These are phyloP conservation scores for Chelon labrosus DNA, from an alignment of 2,797 vertebrate species.

Conservation along the genomic window DNA sequence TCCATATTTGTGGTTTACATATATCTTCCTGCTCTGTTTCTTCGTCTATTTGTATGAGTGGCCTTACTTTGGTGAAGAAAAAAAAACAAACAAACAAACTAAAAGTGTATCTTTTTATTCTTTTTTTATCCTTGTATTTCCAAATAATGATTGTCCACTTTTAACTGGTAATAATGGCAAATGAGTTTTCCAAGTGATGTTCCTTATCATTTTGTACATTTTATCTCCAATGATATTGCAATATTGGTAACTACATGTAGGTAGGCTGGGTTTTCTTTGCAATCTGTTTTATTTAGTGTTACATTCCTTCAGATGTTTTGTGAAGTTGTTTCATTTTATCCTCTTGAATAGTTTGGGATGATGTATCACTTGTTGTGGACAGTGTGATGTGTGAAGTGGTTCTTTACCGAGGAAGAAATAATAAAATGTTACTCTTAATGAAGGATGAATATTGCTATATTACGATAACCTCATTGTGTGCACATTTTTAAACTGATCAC, in stretches of 20 bases:
- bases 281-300: slow-evolving; percentile 28
- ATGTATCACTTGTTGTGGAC: slow-evolving; percentile 6
- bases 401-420: slow-evolving; percentile 29
- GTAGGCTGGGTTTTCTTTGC: slow-evolving; percentile 12
- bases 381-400: slow-evolving; percentile 30
- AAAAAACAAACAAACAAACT: neutral
- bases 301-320: slow-evolving; percentile 12
- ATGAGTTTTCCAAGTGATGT: slow-evolving; percentile 43
- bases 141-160: slow-evolving; percentile 16
- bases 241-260: neutral
- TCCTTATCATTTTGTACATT: slow-evolving; percentile 54
- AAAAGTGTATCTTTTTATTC: slow-evolving; percentile 33
- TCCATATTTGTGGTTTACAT: slow-evolving; percentile 50
- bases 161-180: slow-evolving; percentile 34
- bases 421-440: slow-evolving; percentile 36
- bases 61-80: slow-evolving; percentile 75
- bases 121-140: slow-evolving; percentile 20
- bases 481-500: slow-evolving; percentile 37
- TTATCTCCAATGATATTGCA: slow-evolving; percentile 34
- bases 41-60: slow-evolving; percentile 57
- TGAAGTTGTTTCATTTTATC: slow-evolving; percentile 12
- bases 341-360: slow-evolving; percentile 10
- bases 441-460: slow-evolving; percentile 21
- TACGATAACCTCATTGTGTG: slow-evolving; percentile 27
- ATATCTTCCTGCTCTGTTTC: slow-evolving; percentile 31